These are phyloP conservation scores for Drosophila subpulchrella DNA, from an alignment of 1,140 invertebrate species.

Conservation along the genomic window DNA sequence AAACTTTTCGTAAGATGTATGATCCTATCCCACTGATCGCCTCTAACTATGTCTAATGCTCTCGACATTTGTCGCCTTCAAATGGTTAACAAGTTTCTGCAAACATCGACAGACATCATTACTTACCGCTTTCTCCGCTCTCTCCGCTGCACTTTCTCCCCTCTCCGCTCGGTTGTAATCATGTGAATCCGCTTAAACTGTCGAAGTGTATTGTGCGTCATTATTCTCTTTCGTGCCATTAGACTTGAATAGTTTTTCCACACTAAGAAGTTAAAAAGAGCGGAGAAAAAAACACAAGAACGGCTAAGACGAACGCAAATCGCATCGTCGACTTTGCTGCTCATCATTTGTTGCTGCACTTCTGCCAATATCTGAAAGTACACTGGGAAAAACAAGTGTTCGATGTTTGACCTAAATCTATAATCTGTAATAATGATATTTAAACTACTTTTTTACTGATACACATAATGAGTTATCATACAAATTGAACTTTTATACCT, in stretches of 20 bases:
- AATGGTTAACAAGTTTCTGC: constrained; percentile 78
- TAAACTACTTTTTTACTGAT: too few relatives aligned
- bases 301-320: constrained; percentile 59
- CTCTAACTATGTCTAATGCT: constrained; percentile 61
- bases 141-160: background rate
- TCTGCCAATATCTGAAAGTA: constrained; percentile 16
- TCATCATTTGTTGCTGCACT: constrained; percentile 55
- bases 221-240: constrained; percentile 84
- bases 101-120: constrained; percentile 75
- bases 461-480: too few relatives aligned
- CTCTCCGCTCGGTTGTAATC: constrained; percentile 57
- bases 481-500: too few relatives aligned
- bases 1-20: too few relatives aligned
- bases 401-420: too few relatives aligned
- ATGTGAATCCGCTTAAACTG: constrained; percentile 81
- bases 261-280: constrained; percentile 52
- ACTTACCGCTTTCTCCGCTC: constrained; percentile 47
- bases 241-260: constrained; percentile 83
- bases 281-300: constrained; percentile 5
- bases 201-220: constrained; percentile 82
- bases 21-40: background rate
- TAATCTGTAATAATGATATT: too few relatives aligned
- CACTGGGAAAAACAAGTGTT: background rate
- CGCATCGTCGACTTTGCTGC: constrained; percentile 51
- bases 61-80: constrained; percentile 75